A percentile compares a stretch with the other conserved stretches of the same genome.
phyloP scores from a whole-genome alignment of 2,113 vertebrate genomes.

The Spilogale gracilis region DNA sequence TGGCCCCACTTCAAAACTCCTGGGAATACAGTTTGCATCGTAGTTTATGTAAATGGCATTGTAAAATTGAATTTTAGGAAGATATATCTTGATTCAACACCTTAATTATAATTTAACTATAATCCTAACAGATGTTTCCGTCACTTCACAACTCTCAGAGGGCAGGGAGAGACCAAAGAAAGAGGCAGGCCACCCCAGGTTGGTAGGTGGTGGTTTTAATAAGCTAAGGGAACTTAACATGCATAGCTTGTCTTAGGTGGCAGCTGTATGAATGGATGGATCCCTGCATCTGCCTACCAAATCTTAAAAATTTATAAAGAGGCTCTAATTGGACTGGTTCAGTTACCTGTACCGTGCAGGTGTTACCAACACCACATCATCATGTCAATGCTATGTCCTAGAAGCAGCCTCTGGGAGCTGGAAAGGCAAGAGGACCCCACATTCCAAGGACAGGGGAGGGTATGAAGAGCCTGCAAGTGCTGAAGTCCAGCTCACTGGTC shows the following conservation, averaged over 20 bases:
- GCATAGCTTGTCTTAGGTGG: neutral
- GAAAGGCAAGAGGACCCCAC: neutral
- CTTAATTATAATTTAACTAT: constrained; percentile 35
- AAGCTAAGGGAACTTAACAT: neutral
- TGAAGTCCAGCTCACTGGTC: neutral
- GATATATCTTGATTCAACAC: neutral
- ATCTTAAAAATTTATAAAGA: neutral
- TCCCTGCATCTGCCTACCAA: neutral
- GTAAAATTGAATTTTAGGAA: neutral
- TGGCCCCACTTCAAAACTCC: neutral
- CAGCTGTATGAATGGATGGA: neutral
- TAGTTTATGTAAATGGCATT: neutral
- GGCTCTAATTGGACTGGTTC: neutral
- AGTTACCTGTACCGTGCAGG: neutral
- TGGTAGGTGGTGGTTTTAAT: neutral
- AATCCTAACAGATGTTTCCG: neutral
- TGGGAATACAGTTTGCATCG: neutral
- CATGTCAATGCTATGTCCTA: neutral
- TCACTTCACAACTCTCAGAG: neutral
- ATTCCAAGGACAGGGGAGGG: neutral
- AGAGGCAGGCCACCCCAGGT: neutral
- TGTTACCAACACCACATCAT: neutral
- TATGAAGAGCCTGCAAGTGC: neutral
- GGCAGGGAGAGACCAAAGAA: neutral
- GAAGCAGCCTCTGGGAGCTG: neutral